These are phyloP conservation scores for Phoxinus phoxinus DNA, from an alignment of 2,113 vertebrate species.

Conservation along the genomic window DNA sequence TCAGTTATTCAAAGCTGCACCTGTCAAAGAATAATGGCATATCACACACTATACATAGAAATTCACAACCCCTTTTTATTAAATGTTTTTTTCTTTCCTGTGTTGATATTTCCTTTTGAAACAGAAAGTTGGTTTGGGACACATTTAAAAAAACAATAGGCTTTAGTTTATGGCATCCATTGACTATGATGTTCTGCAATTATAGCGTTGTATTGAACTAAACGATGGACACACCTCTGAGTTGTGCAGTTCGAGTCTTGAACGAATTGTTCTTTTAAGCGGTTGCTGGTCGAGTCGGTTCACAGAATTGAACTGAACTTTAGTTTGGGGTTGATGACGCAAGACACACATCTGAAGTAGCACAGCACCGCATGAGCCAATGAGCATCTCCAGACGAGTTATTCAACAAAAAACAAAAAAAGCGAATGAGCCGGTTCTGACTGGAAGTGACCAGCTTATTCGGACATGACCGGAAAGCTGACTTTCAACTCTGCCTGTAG, in stretches of 20 bases:
- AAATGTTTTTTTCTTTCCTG: background rate
- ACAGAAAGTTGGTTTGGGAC: background rate
- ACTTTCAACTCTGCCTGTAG: too few relatives aligned
- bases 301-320: too few relatives aligned
- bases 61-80: background rate
- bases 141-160: background rate
- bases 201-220: background rate
- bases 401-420: too few relatives aligned
- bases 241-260: background rate
- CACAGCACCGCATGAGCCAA: too few relatives aligned
- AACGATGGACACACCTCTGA: background rate
- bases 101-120: background rate
- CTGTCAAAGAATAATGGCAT: slow-evolving; percentile 51
- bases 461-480: too few relatives aligned
- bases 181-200: background rate
- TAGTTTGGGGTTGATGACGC: too few relatives aligned
- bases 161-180: background rate
- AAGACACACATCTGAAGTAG: too few relatives aligned
- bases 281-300: too few relatives aligned
- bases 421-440: too few relatives aligned
- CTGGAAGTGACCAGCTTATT: too few relatives aligned
- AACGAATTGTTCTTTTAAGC: too few relatives aligned
- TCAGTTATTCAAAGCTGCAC: background rate
- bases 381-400: too few relatives aligned
- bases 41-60: slow-evolving; percentile 39